These are phyloP conservation scores for Ochotona curzoniae DNA, from an alignment of 2,113 vertebrate species.

Conservation along the genomic window DNA sequence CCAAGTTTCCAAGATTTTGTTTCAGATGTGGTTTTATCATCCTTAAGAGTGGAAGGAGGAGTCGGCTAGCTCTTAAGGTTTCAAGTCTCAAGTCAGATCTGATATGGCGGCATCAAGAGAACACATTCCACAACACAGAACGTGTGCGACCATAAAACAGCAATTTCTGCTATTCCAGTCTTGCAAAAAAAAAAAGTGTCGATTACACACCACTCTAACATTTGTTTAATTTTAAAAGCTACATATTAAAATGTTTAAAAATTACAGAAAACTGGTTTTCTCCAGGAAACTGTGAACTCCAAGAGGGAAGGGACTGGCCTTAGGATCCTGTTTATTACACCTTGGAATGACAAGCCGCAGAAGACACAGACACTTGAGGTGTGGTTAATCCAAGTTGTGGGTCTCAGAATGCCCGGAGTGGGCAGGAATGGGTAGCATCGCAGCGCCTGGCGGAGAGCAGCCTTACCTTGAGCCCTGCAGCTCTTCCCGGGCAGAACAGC, in stretches of 20 bases:
- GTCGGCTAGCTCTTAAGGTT: background rate
- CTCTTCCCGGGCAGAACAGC: background rate
- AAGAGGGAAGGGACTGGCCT: background rate
- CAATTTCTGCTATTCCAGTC: background rate
- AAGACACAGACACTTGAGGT: fast-evolving
- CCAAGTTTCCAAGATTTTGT: background rate
- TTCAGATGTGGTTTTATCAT: background rate
- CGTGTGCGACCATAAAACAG: background rate
- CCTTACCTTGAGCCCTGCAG: fast-evolving
- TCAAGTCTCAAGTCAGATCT: background rate
- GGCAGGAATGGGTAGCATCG: background rate
- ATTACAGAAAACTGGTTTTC: background rate
- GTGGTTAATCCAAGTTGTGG: no score
- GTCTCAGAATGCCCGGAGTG: background rate
- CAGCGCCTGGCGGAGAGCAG: fast-evolving
- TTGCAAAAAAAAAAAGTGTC: background rate
- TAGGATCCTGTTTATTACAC: background rate
- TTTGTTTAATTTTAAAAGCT: background rate
- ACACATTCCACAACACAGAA: background rate
- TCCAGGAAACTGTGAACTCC: background rate
- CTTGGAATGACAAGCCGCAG: background rate
- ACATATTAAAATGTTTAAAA: background rate
- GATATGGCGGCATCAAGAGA: background rate
- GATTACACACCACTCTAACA: background rate
- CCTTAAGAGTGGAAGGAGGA: background rate